Conservation (phyloP, 1,140 invertebrate species). For the Hylyphantes graminicola region DNA sequence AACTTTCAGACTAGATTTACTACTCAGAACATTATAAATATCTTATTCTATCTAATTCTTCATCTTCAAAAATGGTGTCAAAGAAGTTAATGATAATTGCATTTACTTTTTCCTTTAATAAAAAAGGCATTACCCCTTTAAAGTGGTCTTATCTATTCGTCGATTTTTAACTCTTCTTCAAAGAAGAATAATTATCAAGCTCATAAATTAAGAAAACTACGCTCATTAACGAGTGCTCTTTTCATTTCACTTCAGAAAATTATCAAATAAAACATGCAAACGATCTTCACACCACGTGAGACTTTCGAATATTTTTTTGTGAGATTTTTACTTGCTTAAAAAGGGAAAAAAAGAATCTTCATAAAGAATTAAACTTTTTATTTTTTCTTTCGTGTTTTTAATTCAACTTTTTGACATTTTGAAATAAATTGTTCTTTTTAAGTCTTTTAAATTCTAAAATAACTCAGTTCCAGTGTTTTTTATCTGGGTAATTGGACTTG, state of each 20-base stretch:
- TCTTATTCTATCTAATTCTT: too few species aligned
- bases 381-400: not conserved
- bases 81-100: conserved; percentile 15
- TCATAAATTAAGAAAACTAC: conserved; percentile 17
- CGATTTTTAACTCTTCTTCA: conserved; percentile 6
- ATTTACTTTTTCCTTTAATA: not conserved
- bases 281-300: conserved; percentile 6
- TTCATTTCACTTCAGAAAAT: conserved; percentile 22
- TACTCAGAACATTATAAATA: too few species aligned
- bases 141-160: conserved; percentile 20
- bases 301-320: not conserved
- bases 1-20: too few species aligned
- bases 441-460: not conserved
- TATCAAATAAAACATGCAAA: conserved; percentile 26
- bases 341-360: not conserved
- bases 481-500: too few species aligned
- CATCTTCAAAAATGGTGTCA: not conserved
- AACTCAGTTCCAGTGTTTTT: too few species aligned
- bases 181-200: conserved; percentile 22
- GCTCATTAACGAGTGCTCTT: not conserved
- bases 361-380: conserved; percentile 14
- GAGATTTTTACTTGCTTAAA: not conserved
- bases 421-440: not conserved
- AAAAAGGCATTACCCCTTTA: not conserved
- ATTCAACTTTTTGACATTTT: not conserved